Percentiles rank a stretch among this genome's conserved stretches.
Conservation (phyloP, 2,797 vertebrate species). For the Parambassis ranga region DNA sequence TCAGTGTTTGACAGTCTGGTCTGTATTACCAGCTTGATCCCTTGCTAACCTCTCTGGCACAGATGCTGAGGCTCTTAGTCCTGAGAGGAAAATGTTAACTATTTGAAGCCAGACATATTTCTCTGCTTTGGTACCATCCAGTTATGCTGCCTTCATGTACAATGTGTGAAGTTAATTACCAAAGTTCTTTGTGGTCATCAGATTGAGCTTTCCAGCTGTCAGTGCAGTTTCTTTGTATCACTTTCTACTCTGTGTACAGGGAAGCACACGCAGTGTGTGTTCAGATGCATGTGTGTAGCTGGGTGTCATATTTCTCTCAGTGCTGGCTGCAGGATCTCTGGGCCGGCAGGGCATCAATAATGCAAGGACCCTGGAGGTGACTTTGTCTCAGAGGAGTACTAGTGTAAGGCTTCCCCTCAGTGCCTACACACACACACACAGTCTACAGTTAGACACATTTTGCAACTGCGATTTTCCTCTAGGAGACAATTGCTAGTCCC, state of each 20-base stretch:
- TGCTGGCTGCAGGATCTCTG: slow-evolving; percentile 1
- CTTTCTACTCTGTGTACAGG: background rate
- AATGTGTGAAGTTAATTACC: background rate
- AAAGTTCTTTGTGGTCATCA: background rate
- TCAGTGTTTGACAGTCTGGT: slow-evolving; percentile 3
- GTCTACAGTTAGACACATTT: slow-evolving; percentile 3
- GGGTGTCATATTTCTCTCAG: slow-evolving; percentile 54
- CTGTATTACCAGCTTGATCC: slow-evolving; percentile 16
- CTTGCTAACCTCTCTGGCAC: slow-evolving; percentile 5
- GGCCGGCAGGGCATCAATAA: slow-evolving; percentile 53
- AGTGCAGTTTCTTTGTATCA: background rate
- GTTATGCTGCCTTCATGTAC: too few species aligned
- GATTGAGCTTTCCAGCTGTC: background rate
- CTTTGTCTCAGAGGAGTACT: slow-evolving; percentile 45
- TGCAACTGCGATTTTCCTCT: background rate
- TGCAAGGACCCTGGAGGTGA: slow-evolving; percentile 55
- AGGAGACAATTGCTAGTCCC: background rate
- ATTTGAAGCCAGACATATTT: background rate
- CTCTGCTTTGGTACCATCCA: background rate
- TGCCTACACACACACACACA: background rate
- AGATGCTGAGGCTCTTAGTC: background rate
- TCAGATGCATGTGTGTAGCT: background rate
- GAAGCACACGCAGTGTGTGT: background rate
- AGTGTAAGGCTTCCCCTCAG: background rate
- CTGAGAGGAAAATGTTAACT: background rate